Evolutionary conservation across 2,113 vertebrate species (phyloP).

Genomic region (Psittacula cyanocephala): DNA sequence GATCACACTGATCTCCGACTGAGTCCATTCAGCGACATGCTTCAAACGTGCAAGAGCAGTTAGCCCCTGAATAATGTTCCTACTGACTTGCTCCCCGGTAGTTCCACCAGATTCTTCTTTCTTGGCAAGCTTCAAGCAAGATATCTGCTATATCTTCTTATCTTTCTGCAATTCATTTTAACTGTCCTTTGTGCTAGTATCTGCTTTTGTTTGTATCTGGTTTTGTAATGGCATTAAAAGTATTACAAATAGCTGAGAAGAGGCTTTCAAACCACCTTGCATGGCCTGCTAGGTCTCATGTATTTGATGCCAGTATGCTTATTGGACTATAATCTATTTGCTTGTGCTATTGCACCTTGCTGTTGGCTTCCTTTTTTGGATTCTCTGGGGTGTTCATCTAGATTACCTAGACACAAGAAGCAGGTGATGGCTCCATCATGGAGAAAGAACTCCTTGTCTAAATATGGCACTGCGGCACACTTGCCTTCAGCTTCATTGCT

Average conservation of each 20-base stretch:
- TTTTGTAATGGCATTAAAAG: neutral
- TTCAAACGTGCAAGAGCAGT: neutral
- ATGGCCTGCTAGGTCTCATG: neutral
- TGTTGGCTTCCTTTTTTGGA: neutral
- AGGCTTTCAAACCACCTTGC: neutral
- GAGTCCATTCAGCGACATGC: neutral
- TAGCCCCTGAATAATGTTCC: neutral
- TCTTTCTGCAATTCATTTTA: neutral
- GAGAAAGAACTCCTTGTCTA: neutral
- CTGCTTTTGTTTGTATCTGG: neutral
- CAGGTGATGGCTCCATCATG: neutral
- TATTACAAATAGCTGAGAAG: neutral
- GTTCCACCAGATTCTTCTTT: neutral
- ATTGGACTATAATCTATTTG: neutral
- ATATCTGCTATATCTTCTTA: neutral
- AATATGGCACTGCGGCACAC: neutral
- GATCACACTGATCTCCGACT: no score
- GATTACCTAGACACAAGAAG: neutral
- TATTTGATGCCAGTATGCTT: neutral
- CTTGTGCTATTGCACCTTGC: neutral
- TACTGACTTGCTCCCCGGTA: neutral
- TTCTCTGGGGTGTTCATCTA: neutral
- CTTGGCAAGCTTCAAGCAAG: neutral
- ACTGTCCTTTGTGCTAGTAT: neutral
- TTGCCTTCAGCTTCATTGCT: neutral